Percentiles rank a stretch among this genome's conserved stretches.
Conservation (phyloP, 2,888 invertebrate genomes). For the Congeria kusceri region DNA sequence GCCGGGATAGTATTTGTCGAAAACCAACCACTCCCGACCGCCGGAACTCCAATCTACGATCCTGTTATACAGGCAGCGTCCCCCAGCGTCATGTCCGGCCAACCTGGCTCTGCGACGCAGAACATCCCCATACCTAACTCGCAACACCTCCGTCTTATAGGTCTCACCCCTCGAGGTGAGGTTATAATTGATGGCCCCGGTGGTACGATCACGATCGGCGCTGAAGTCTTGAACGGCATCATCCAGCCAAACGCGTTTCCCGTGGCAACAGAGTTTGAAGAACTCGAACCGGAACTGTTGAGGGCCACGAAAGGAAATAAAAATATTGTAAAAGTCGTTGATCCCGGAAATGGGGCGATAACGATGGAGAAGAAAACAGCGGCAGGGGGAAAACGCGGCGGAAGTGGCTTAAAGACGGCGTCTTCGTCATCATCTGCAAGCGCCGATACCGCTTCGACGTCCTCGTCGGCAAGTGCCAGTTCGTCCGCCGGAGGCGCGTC, state of each 20-base stretch:
- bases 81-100: neutral
- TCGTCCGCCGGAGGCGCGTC: slow-evolving; percentile 3
- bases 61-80: neutral
- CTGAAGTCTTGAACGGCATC: slow-evolving; percentile 45
- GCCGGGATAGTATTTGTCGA: too few relatives aligned
- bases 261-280: slow-evolving; percentile 49
- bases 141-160: slow-evolving; percentile 10
- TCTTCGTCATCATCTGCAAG: neutral
- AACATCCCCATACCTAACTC: slow-evolving; percentile 3
- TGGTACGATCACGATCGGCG: slow-evolving; percentile 43
- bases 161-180: slow-evolving; percentile 34
- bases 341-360: slow-evolving; percentile 28
- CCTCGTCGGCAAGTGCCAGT: neutral
- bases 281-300: slow-evolving; percentile 33
- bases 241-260: neutral
- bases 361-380: neutral
- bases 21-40: too few relatives aligned
- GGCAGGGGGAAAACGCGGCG: neutral
- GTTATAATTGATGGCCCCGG: slow-evolving; percentile 43
- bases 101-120: neutral
- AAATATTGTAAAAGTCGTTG: slow-evolving; percentile 13
- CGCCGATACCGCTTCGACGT: neutral
- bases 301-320: neutral
- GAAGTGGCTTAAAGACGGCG: neutral
- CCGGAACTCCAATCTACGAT: too few relatives aligned